Percentiles rank a stretch among this genome's conserved stretches.
Conservation (phyloP, 2,888 invertebrate species). For the Amblyteles armatorius region DNA sequence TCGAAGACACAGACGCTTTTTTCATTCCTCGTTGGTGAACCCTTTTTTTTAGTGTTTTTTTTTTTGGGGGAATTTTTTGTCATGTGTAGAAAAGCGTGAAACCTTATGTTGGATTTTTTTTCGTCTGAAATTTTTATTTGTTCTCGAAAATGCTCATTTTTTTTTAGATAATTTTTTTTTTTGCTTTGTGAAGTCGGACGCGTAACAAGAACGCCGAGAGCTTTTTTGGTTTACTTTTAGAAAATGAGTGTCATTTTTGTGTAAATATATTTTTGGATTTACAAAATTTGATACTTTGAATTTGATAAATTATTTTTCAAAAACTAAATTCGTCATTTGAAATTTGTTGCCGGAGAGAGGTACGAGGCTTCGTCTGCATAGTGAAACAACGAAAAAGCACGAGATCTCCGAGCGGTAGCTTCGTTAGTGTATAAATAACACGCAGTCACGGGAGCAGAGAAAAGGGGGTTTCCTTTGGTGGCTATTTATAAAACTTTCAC, state of each 20-base stretch:
- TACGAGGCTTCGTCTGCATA: not conserved
- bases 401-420: constrained; percentile 28
- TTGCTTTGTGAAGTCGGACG: no score
- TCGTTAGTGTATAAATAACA: constrained; percentile 57
- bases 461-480: constrained; percentile 55
- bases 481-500: constrained; percentile 62
- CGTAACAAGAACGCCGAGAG: no score
- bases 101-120: not conserved
- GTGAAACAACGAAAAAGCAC: constrained; percentile 33
- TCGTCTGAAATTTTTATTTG: no score
- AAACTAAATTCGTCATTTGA: not conserved
- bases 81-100: not conserved
- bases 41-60: not conserved
- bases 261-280: no score
- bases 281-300: no score
- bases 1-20: not conserved
- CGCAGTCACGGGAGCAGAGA: constrained; percentile 39
- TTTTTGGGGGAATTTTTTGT: not conserved
- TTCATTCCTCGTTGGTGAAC: not conserved
- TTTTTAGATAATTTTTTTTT: no score
- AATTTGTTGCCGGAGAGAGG: not conserved
- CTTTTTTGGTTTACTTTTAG: no score
- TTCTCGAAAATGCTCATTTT: no score
- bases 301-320: not conserved
- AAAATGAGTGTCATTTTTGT: no score